phyloP scores from a whole-genome alignment of 2,113 vertebrate genomes.

The Pseudorasbora parva region DNA sequence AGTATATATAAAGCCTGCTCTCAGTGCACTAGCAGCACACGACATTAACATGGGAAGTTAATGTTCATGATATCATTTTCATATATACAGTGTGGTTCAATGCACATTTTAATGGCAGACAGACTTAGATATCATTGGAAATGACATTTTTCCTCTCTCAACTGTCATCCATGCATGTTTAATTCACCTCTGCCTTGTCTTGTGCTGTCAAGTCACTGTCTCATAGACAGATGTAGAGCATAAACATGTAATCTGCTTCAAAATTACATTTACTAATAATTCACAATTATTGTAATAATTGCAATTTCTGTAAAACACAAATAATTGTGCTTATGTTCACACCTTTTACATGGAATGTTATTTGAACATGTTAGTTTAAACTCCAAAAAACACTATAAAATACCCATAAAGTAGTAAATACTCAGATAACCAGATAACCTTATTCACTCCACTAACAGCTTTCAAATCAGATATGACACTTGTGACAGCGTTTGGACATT shows the following conservation, averaged over 20 bases:
- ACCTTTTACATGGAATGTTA: neutral
- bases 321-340: neutral
- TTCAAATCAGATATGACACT: neutral
- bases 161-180: constrained; percentile 59
- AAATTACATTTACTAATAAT: neutral
- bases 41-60: constrained; percentile 56
- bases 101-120: constrained; percentile 62
- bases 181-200: constrained; percentile 51
- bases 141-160: constrained; percentile 44
- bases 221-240: constrained; percentile 15
- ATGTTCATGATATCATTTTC: constrained; percentile 64
- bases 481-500: neutral
- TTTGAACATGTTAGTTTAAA: neutral
- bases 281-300: neutral
- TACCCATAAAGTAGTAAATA: neutral
- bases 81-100: constrained; percentile 58
- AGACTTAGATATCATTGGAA: constrained; percentile 44
- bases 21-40: constrained; percentile 48
- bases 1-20: constrained; percentile 53
- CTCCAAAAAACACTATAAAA: neutral
- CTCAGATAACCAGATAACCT: no score
- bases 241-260: neutral
- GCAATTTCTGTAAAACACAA: neutral
- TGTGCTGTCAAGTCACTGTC: constrained; percentile 39
- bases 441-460: neutral